These are phyloP conservation scores for Prosopocoilus inquinatus DNA, from an alignment of 2,888 invertebrate genomes.

Conservation along the genomic window DNA sequence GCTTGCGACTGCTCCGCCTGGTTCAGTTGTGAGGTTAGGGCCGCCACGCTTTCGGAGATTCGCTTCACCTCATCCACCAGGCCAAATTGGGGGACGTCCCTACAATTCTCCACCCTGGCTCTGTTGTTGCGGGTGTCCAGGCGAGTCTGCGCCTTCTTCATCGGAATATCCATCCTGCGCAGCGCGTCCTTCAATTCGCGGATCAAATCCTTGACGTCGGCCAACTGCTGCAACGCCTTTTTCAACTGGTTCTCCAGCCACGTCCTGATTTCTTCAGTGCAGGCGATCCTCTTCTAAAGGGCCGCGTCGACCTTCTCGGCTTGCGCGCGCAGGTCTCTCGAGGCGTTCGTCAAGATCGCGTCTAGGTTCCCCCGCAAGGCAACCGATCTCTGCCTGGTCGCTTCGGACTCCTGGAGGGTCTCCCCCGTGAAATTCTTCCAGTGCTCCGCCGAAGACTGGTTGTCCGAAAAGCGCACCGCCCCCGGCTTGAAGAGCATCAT, in stretches of 20 bases:
- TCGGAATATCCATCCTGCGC: conserved; percentile 73
- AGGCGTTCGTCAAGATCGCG: conserved; percentile 71
- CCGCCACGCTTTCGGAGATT: conserved; percentile 67
- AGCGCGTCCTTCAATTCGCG: conserved; percentile 66
- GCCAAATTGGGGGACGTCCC: conserved; percentile 78
- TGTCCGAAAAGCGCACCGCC: conserved; percentile 59
- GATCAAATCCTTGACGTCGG: conserved; percentile 75
- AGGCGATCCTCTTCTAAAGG: conserved; percentile 70
- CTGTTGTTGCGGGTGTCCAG: conserved; percentile 71
- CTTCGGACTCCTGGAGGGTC: conserved; percentile 72
- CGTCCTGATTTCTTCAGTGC: conserved; percentile 71
- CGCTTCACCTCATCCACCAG: conserved; percentile 65
- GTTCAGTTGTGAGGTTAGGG: conserved; percentile 62
- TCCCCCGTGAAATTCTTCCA: conserved; percentile 85
- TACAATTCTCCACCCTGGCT: conserved; percentile 79
- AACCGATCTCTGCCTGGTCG: conserved; percentile 72
- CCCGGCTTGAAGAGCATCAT: conserved; percentile 79
- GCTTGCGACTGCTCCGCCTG: conserved; percentile 62
- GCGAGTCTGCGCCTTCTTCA: conserved; percentile 87
- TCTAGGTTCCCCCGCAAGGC: conserved; percentile 70
- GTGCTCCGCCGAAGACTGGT: conserved; percentile 79
- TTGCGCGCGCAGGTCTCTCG: conserved; percentile 78
- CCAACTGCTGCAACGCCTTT: conserved; percentile 66
- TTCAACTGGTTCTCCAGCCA: conserved; percentile 68
- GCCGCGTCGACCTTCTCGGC: conserved; percentile 79